A percentile compares a stretch with the other conserved stretches of the same genome.
phyloP scores from a whole-genome alignment of 2,888 invertebrate species.

The Scotopteryx bipunctaria region DNA sequence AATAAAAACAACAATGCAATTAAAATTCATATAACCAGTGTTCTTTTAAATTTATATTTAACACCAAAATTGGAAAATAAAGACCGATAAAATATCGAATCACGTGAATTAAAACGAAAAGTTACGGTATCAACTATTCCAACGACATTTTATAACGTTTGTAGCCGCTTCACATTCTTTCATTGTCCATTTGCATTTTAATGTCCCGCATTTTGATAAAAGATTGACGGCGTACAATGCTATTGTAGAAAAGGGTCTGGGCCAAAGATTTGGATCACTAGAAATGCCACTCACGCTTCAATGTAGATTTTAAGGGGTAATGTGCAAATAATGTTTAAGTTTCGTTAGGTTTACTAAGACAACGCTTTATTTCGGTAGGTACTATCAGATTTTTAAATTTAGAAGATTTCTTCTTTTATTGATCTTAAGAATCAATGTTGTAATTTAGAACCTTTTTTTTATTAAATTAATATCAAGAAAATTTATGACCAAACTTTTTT shows the following conservation, averaged over 20 bases:
- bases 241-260: slow-evolving; percentile 17
- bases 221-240: slow-evolving; percentile 32
- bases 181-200: slow-evolving; percentile 36
- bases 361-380: too few species aligned
- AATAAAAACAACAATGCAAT: slow-evolving; percentile 31
- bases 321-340: too few species aligned
- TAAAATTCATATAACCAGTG: slow-evolving; percentile 29
- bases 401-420: too few species aligned
- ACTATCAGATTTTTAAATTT: too few species aligned
- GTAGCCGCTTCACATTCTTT: slow-evolving; percentile 35
- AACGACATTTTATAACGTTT: slow-evolving; percentile 26
- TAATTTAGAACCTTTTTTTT: too few species aligned
- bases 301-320: too few species aligned
- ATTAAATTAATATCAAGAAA: too few species aligned
- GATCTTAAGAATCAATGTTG: too few species aligned
- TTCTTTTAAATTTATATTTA: slow-evolving; percentile 29
- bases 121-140: slow-evolving; percentile 27
- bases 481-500: too few species aligned
- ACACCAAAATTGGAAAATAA: slow-evolving; percentile 28
- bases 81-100: slow-evolving; percentile 28
- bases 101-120: slow-evolving; percentile 33
- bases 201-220: slow-evolving; percentile 31
- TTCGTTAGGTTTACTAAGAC: too few species aligned
- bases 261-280: too few species aligned
- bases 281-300: too few species aligned